Evolutionary conservation across 2,797 vertebrate genomes (phyloP).

Genomic region (Odontamblyopus rebecca): DNA sequence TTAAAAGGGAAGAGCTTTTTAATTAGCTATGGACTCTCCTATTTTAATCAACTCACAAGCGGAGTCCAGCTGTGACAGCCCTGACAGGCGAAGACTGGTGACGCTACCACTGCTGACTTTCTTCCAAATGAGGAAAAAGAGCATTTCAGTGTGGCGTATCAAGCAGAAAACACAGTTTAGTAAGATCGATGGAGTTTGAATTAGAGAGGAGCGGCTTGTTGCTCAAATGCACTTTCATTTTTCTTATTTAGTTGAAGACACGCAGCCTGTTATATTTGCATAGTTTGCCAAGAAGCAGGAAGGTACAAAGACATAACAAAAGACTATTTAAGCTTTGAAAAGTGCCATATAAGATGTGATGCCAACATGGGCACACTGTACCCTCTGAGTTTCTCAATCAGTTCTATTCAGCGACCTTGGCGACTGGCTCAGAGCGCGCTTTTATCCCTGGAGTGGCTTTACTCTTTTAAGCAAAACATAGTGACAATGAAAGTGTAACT

Average conservation of each 20-base stretch:
- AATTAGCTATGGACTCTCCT: constrained; percentile 80
- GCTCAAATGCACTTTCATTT: constrained; percentile 46
- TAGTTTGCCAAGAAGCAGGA: constrained; percentile 12
- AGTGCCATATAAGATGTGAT: constrained; percentile 11
- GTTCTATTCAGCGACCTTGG: constrained; percentile 27
- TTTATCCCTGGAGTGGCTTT: constrained; percentile 53
- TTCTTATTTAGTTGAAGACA: constrained; percentile 44
- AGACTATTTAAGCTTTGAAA: constrained; percentile 20
- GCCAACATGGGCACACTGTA: constrained; percentile 46
- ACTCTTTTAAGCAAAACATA: constrained; percentile 46
- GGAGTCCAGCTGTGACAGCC: constrained; percentile 79
- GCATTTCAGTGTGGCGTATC: constrained; percentile 52
- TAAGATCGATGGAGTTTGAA: constrained; percentile 68
- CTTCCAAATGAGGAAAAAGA: constrained; percentile 22
- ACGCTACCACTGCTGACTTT: constrained; percentile 66
- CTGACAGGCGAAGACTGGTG: constrained; percentile 77
- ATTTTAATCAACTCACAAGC: constrained; percentile 81
- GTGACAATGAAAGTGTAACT: constrained; percentile 53
- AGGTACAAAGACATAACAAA: not conserved
- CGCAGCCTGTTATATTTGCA: constrained; percentile 36
- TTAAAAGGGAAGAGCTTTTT: constrained; percentile 79
- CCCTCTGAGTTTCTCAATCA: constrained; percentile 24
- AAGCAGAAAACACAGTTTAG: constrained; percentile 64
- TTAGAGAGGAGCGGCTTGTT: constrained; percentile 64
- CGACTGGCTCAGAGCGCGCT: constrained; percentile 39